Evolutionary conservation across 2,113 vertebrate species (phyloP).

Genomic region (Lipophrys pholis): DNA sequence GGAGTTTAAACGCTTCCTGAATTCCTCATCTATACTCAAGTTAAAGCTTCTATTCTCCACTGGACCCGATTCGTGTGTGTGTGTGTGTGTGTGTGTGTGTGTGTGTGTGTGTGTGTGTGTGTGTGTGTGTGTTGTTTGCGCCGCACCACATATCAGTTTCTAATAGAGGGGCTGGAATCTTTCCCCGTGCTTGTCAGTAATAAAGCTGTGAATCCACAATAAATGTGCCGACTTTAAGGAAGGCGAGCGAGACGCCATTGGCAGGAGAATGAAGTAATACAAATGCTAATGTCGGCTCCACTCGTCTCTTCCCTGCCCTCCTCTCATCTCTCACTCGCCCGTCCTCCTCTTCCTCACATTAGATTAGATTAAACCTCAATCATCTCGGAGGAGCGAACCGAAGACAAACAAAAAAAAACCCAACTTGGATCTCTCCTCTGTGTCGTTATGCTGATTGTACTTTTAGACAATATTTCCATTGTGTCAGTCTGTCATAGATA

Average conservation of each 20-base stretch:
- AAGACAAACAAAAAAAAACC: not conserved
- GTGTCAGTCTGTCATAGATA: not conserved
- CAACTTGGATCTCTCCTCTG: not conserved
- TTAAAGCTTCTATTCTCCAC: slow-evolving; percentile 39
- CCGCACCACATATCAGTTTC: slow-evolving; percentile 43
- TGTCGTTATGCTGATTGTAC: not conserved
- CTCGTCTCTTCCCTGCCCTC: slow-evolving; percentile 11
- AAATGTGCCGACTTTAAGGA: slow-evolving; percentile 46
- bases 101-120: slow-evolving; percentile 15
- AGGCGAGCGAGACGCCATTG: slow-evolving; percentile 41
- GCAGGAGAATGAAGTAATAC: slow-evolving; percentile 62
- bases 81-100: slow-evolving; percentile 14
- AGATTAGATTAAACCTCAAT: slow-evolving; percentile 39
- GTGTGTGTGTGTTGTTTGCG: slow-evolving; percentile 18
- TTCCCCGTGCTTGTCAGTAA: slow-evolving; percentile 45
- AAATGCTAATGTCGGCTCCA: slow-evolving; percentile 64
- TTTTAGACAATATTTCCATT: not conserved
- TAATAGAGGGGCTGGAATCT: slow-evolving; percentile 33
- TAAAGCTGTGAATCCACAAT: slow-evolving; percentile 46
- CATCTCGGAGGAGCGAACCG: not conserved
- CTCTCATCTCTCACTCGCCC: slow-evolving; percentile 13
- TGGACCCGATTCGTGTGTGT: slow-evolving; percentile 10
- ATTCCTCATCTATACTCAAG: slow-evolving; percentile 30
- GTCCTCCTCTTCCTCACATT: slow-evolving; percentile 26
- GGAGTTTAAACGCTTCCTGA: slow-evolving; percentile 38